Percentiles rank a stretch among this genome's conserved stretches.
Evolutionary conservation across 2,888 invertebrate species (phyloP).

Genomic region (Rhingia rostrata): DNA sequence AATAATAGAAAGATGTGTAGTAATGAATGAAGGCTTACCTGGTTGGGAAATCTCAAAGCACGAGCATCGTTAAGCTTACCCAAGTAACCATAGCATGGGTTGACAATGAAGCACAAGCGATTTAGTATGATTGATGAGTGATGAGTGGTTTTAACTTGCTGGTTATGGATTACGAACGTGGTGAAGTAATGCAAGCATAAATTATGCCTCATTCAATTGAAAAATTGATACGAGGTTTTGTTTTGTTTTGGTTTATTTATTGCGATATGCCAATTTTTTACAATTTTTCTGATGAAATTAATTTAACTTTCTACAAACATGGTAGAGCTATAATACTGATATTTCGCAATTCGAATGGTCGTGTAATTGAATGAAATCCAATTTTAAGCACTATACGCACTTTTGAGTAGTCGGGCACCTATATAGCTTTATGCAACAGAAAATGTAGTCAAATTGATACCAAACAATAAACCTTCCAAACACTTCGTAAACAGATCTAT

Average conservation of each 20-base stretch:
- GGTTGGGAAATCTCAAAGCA: conserved; percentile 46
- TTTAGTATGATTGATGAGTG: conserved; percentile 54
- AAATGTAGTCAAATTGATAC: too few relatives aligned
- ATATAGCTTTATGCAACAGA: too few relatives aligned
- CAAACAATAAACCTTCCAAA: too few relatives aligned
- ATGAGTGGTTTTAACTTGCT: conserved; percentile 32
- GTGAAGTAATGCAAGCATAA: conserved; percentile 42
- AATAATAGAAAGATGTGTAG: conserved; percentile 14
- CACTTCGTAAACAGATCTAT: too few relatives aligned
- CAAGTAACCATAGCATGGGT: conserved; percentile 48
- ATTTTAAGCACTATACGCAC: too few relatives aligned
- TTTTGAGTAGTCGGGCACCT: too few relatives aligned
- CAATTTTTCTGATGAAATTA: conserved; percentile 34
- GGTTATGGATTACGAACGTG: conserved; percentile 40
- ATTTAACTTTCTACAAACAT: not conserved
- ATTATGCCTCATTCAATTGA: conserved; percentile 36
- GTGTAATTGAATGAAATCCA: too few relatives aligned
- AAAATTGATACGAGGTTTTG: conserved; percentile 15
- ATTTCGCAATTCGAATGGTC: too few relatives aligned
- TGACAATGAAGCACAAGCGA: conserved; percentile 61
- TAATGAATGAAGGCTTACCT: conserved; percentile 63
- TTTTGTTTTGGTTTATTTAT: conserved; percentile 19
- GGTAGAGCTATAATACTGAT: too few relatives aligned
- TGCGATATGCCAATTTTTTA: conserved; percentile 15
- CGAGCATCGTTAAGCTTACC: conserved; percentile 56